Evolutionary conservation across 1,140 invertebrate genomes (phyloP).

Genomic region (Nixonia krombeini): DNA sequence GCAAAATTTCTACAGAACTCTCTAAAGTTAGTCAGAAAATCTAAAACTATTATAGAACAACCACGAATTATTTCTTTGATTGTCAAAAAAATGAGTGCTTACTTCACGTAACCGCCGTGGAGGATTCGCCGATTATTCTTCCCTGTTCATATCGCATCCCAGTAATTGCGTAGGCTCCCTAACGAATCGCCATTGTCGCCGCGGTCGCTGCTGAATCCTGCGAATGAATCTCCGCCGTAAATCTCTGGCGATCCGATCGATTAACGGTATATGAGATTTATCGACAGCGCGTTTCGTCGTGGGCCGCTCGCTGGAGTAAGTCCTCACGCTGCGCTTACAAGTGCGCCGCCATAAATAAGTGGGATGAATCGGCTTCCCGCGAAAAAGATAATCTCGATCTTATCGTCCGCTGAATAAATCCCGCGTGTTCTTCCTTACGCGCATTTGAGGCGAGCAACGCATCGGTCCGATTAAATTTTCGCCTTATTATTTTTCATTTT

Average conservation of each 20-base stretch:
- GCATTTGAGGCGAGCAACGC: too few relatives aligned
- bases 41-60: too few relatives aligned
- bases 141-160: conserved; percentile 2
- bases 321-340: conserved; percentile 17
- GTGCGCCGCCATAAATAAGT: conserved; percentile 24
- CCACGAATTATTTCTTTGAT: neutral
- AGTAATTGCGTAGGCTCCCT: conserved; percentile 5
- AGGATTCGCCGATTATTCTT: conserved; percentile 22
- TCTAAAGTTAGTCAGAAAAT: too few relatives aligned
- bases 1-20: too few relatives aligned
- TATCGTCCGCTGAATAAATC: conserved; percentile 19
- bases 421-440: neutral
- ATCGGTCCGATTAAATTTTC: too few relatives aligned
- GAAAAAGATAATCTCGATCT: conserved; percentile 34
- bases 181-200: conserved; percentile 26
- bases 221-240: conserved; percentile 15
- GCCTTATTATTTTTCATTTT: too few relatives aligned
- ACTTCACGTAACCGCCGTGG: too few relatives aligned
- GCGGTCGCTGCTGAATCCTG: conserved; percentile 9
- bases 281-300: conserved; percentile 26
- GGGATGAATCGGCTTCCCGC: conserved; percentile 20
- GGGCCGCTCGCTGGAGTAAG: conserved; percentile 25
- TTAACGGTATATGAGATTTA: conserved; percentile 39
- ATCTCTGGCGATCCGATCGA: conserved; percentile 33
- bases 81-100: neutral